Base-by-base conservation (phyloP, 2,888 invertebrate genomes). In the Hermodice carunculata region DNA sequence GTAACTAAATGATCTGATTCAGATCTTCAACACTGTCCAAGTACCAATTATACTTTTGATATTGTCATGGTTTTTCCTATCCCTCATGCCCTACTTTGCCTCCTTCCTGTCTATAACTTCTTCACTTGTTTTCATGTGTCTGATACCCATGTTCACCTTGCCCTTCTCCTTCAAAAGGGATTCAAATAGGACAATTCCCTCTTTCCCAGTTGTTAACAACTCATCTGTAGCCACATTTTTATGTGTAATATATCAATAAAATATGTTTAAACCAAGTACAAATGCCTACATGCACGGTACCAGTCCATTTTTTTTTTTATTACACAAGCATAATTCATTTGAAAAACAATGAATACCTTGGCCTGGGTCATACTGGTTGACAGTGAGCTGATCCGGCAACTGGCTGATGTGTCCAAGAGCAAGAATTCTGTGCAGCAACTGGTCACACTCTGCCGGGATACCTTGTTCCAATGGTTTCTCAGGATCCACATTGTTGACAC, bases 401-500 rank as follows among this genome's bases (percentile, higher is more conserved):
- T 83, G 65, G 32, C 67, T 53, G 19, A 86, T 73, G 49, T 80
- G 73, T n/a, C 85, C 83, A 66, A 85, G 79, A 24, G 86, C 77
- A 57, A 81, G n/a, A 37, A 93, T 87, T 71, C 89, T 87, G 24
- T 86, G 76, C 88, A 93, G 90, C 14, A 97, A 81, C 68, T 90
- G 85, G 75, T 89, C 81, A 86, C 93, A 94, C 71, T 90, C 88
- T 3, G 81, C 69, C 0, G 97, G 97, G 76, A 97, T 92, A 43
- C 87, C 87, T 48, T 91, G 88, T 0, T 86, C 74, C 17, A 85
- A 86, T 0, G 94, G 94, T 56, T 88, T 85, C 59, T 89, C 85
- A 59, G 90, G 88, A 84, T 96, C 92, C 0, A 96, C 93, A 86
- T 93, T 92, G 87, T 97, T 97, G 28, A 89, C 91, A 52, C 91